Base-by-base conservation (phyloP, 1,140 invertebrate species). In the Drosophila lowei region DNA sequence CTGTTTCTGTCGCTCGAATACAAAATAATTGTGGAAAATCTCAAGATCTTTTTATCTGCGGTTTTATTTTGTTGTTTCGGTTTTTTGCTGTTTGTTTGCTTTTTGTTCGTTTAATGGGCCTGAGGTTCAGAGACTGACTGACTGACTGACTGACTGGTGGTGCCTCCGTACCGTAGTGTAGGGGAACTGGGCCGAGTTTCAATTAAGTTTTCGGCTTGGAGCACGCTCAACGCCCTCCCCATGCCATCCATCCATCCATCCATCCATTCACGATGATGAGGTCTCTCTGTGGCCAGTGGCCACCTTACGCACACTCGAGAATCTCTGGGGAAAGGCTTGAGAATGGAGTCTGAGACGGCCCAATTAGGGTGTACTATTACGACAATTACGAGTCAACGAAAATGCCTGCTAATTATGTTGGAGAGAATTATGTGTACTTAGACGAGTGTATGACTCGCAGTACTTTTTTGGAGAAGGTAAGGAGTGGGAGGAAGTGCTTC, bases 21-120 rank as follows among this genome's bases (percentile, higher is more conserved):
- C 52, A 80, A 76, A 73, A 73, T 77, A 81, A 83, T 81, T 81
- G 73, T 83, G 79, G 70, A 83, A 81, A 79, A 83, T 78, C 79
- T 84, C 55, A 62, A 79, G 79, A 84, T 84, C 65, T 68, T 84
- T 81, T 79, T 79, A 84, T 76, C 79, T 85, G 79, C 79, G 79
- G 79, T 84, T 84, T 81, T 79, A 79, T 81, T 77, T 73, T 61
- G 60, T 81, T 73, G 43, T 34, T 80, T 46, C 59, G 53, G 48
- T 57, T 65, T 23, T 3, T 23, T 23, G 23, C 4, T 23, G 23
- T 25, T 72, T 78, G 63, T 66, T 61, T 76, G 46, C 21, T 57
- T 56, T 78, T 61, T 47, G 44, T 67, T 67, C 8, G 65, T 57
- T 64, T 79, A 68, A 46, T 79, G 76, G 43, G 38, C 60, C 56